phyloP scores from a whole-genome alignment of 2,888 invertebrate species.

The Lumbricus terrestris region DNA sequence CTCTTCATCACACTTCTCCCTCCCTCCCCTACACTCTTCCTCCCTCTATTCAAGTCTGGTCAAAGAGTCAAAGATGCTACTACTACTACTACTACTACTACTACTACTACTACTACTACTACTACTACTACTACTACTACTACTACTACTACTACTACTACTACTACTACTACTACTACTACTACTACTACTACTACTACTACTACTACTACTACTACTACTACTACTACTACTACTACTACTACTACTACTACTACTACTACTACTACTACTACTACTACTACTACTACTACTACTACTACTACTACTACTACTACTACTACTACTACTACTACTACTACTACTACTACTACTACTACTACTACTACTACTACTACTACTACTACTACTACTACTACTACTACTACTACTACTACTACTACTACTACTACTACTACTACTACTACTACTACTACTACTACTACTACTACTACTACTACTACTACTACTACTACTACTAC shows the following conservation, averaged over 20 bases:
- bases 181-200: conserved; percentile 3
- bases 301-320: neutral
- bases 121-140: conserved; percentile 3
- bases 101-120: conserved; percentile 3
- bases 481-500: conserved; percentile 3
- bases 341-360: conserved; percentile 3
- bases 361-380: neutral
- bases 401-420: conserved; percentile 3
- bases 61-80: too few relatives aligned
- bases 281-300: conserved; percentile 3
- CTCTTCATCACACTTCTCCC: too few relatives aligned
- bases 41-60: too few relatives aligned
- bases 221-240: conserved; percentile 3
- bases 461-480: conserved; percentile 3
- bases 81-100: conserved; percentile 3
- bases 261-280: neutral
- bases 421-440: conserved; percentile 3
- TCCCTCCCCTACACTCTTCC: too few relatives aligned
- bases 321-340: conserved; percentile 3
- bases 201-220: conserved; percentile 3
- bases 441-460: neutral
- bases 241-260: neutral
- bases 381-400: conserved; percentile 3
- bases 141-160: conserved; percentile 3
- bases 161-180: conserved; percentile 3